Evolutionary conservation across 2,113 vertebrate genomes (phyloP), one percentile per base, ranked within the genome.

Genomic region (Dasypus novemcinctus): DNA sequence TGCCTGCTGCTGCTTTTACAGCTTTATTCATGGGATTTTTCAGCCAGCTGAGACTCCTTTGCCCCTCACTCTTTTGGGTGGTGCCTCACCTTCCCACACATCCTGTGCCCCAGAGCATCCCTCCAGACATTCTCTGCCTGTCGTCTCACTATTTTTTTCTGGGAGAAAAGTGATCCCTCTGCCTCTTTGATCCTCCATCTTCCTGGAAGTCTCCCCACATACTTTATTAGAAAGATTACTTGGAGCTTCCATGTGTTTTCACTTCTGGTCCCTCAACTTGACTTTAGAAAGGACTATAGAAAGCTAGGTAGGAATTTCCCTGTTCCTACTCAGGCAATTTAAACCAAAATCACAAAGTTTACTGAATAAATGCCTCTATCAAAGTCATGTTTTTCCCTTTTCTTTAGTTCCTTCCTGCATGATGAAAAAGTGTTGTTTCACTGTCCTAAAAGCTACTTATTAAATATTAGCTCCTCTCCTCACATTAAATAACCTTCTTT

Each of bases 151-250:
- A 49, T 49, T 49, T 49, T 49, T 49, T 49, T 49, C 46, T 9
- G 46, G 46, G 46, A 49, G 46, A 49, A 9, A 49, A 49, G 5
- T 49, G 46, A 9, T 49, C 46, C 9, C 43, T 49, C 46, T 49
- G 46, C 8, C 46, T 49, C 46, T 49, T 11, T 7, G 46, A 49
- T 49, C 46, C 46, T 49, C 43, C 43, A 9, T 49, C 5, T 49
- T 49, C 8, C 46, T 49, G 46, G 46, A 49, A 49, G 46, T 49
- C 46, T 49, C 8, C 46, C 72, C 43, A 27, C 7, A 33, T 80
- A 27, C 33, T 95, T 87, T 36, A 69, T 20, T 95, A 52, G 43
- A 91, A 89, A 69, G 59, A 52, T 97, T 57, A 79, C 41, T 91
- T 92, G 36, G 83, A 38, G 29, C 46, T 20, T 75, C 2, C 14